Evolutionary conservation across 2,888 invertebrate genomes (phyloP), one percentile per base, ranked within the genome.

Genomic region (Lasioglossum morio): DNA sequence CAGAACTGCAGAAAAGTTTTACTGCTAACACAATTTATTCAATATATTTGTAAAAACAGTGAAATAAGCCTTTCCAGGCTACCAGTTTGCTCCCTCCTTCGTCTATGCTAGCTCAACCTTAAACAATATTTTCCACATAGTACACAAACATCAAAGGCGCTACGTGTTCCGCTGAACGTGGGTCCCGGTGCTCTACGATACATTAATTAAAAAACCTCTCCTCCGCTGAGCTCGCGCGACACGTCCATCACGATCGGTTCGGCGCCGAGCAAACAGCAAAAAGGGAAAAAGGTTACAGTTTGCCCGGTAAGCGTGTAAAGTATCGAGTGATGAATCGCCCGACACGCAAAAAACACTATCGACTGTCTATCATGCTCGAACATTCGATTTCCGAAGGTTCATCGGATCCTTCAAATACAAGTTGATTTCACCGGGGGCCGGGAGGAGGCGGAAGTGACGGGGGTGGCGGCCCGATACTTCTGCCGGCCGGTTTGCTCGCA

Each of bases 401-500:
- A 69, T 86, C 85, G 73, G 81, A 85, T 87, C 60, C 84, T 85
- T 84, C 77, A 72, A 82, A 84, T 81, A 79, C 78, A 79, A 84
- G 77, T 82, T 84, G 82, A 80, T 81, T 87, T 85, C 76, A 80
- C 79, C 84, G 85, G 74, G 34, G n/a, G 76, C 60, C 76, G 57
- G n/a, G 57, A 23, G n/a, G 57, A 12, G n/a, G 53, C 23, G 53
- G 53, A 23, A 53, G 53, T 23, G 12, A 23, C 23, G 23, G 53
- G n/a, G 57, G n/a, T 57, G 57, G 57, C 53, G n/a, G 73, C 63
- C 76, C 85, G 83, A 79, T 85, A 79, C 89, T 84, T 76, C 74
- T 60, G 82, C 80, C 76, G 87, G 73, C 80, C 66, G 79, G 72
- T 79, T 87, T 77, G 84, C 79, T 88, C 86, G 73, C 88, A 86